Evolutionary conservation across 1,140 invertebrate genomes (phyloP), one percentile per base, ranked within the genome.

Genomic region (Trichoplusia ni): DNA sequence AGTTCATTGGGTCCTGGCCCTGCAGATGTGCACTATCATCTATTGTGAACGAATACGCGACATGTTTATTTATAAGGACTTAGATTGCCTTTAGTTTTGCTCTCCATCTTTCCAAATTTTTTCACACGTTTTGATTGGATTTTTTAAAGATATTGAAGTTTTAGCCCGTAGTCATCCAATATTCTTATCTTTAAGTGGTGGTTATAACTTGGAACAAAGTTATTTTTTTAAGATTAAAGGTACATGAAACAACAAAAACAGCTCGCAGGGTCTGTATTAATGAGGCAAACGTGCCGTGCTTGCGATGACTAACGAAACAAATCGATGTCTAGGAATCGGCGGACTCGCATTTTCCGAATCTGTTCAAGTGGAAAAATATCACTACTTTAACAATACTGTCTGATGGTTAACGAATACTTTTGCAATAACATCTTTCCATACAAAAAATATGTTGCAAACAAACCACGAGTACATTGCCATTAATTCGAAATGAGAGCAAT

Each of bases 21-120:
- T 71, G 67, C 70, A 75, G 70, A 82, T 79, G 72, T 82, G 79
- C 75, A 76, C 69, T 67, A 69, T 82, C 76, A 81, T 77, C 65
- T 63, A 47, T 71, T 66, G 59, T 64, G 40, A 62, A 60, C 61
- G 53, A 51, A 64, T 38, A 61, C 59, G 60, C 66, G 38, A 58
- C 54, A 58, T 42, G 54, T 42, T 58, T 58, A 58, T 44, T 58
- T 58, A 58, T 42, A n/a, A n/a, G 31, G 21, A 40, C 44, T 49
- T 59, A 51, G 51, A 59, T 49, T 59, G 25, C 33, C 53, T 59
- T 49, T 21, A 21, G 35, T 38, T 38, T 19, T 56, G 33, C 21
- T 56, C n/a, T n/a, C n/a, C n/a, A n/a, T n/a, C n/a, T n/a, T n/a
- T n/a, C n/a, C n/a, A n/a, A n/a, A n/a, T n/a, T n/a, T n/a, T n/a